Conservation (phyloP, 2,888 invertebrate species). For the Oxystoma pomonae region DNA sequence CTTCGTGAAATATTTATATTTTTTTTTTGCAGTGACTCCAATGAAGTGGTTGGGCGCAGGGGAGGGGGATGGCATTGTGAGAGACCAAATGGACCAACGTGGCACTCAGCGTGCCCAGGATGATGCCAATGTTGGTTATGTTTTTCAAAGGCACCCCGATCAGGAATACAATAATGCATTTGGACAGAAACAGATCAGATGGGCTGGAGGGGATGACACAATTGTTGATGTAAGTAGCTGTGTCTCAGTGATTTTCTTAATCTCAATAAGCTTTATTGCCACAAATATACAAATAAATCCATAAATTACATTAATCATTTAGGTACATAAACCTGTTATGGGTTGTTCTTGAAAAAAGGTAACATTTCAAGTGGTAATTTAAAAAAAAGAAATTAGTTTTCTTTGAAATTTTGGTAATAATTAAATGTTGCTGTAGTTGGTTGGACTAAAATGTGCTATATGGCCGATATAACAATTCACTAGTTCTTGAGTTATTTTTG, state of each 20-base stretch:
- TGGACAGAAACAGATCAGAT: constrained; percentile 71
- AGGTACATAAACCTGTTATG: too few relatives aligned
- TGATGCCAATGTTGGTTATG: constrained; percentile 90
- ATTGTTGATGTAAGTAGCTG: constrained; percentile 72
- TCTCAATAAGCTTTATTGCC: neutral
- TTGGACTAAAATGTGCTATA: too few relatives aligned
- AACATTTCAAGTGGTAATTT: too few relatives aligned
- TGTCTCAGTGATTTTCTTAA: neutral
- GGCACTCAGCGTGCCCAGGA: constrained; percentile 74
- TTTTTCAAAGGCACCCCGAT: constrained; percentile 81
- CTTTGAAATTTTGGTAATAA: too few relatives aligned
- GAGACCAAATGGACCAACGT: constrained; percentile 58
- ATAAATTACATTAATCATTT: too few relatives aligned
- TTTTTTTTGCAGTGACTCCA: constrained; percentile 45
- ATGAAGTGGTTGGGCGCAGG: constrained; percentile 77
- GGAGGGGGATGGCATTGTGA: constrained; percentile 59
- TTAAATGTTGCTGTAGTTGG: too few relatives aligned
- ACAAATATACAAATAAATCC: too few relatives aligned
- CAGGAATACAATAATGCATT: constrained; percentile 65
- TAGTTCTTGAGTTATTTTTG: too few relatives aligned
- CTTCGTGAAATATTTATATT: too few relatives aligned
- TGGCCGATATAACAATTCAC: too few relatives aligned
- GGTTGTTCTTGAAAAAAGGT: too few relatives aligned
- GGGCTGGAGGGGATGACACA: constrained; percentile 83
- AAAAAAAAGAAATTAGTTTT: too few relatives aligned